These are phyloP conservation scores for Arctocebus calabarensis DNA, from an alignment of 2,797 vertebrate genomes.

Conservation along the genomic window DNA sequence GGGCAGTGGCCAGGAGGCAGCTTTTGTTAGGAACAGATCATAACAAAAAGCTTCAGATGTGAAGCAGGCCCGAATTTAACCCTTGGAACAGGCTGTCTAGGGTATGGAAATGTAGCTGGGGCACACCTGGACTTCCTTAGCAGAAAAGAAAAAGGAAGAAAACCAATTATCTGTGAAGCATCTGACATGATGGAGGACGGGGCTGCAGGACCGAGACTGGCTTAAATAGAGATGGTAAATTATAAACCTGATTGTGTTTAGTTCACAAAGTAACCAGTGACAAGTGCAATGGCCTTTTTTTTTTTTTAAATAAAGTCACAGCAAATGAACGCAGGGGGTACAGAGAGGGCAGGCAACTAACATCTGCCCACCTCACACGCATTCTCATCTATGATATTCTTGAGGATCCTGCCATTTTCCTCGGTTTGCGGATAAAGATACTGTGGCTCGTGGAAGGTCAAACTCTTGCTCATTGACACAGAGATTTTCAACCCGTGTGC, in stretches of 20 bases:
- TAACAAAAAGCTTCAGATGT: conserved; percentile 73
- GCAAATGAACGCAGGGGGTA: not conserved
- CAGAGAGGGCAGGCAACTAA: not conserved
- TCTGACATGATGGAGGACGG: conserved; percentile 52
- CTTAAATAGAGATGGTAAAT: conserved; percentile 73
- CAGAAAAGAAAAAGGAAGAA: conserved; percentile 65
- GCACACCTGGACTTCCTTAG: conserved; percentile 82
- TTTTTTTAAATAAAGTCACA: conserved; percentile 1
- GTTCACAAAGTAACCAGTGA: conserved; percentile 66
- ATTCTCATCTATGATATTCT: not conserved
- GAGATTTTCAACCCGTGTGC: no score
- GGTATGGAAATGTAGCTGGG: conserved; percentile 77
- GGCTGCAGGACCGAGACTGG: conserved; percentile 31
- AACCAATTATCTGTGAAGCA: conserved; percentile 74
- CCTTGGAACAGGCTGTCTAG: conserved; percentile 61
- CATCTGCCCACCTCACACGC: not conserved
- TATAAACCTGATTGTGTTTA: conserved; percentile 69
- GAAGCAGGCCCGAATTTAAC: conserved; percentile 85
- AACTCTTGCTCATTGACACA: not conserved
- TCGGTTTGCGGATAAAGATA: conserved; percentile 21
- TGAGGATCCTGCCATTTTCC: not conserved
- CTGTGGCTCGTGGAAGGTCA: not conserved
- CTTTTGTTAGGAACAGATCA: conserved; percentile 88
- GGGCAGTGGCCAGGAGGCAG: conserved; percentile 85
- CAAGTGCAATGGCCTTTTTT: conserved; percentile 53